Evolutionary conservation across 2,797 vertebrate genomes (phyloP).

Genomic region (Bucorvus abyssinicus): DNA sequence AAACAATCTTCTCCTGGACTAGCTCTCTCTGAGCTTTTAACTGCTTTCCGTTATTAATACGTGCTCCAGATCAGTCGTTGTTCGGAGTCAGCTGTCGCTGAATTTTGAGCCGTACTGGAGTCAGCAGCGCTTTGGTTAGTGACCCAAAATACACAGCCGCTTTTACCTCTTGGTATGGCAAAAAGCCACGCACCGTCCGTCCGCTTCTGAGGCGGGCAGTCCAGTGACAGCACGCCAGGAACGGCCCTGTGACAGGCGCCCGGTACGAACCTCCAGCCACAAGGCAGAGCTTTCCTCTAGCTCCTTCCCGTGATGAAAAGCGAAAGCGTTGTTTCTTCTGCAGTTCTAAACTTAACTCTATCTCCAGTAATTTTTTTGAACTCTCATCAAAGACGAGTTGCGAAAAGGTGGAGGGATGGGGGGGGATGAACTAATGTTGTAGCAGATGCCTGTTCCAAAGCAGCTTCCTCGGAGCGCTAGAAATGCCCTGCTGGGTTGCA

Average conservation of each 20-base stretch:
- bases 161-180: conserved; percentile 5
- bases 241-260: background rate
- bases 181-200: background rate
- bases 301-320: fast-evolving
- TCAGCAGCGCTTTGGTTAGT: background rate
- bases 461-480: background rate
- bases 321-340: fast-evolving
- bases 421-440: background rate
- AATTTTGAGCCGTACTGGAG: background rate
- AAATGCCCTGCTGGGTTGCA: background rate
- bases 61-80: background rate
- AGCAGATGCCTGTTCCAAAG: background rate
- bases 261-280: background rate
- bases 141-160: conserved; percentile 2
- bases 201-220: background rate
- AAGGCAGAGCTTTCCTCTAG: background rate
- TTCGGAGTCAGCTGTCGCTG: background rate
- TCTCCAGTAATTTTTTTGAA: background rate
- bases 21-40: background rate
- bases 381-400: background rate
- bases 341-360: background rate
- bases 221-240: background rate
- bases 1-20: background rate
- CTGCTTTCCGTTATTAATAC: background rate
- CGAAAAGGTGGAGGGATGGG: background rate